A percentile compares a stretch with the other conserved stretches of the same genome.
phyloP scores from a whole-genome alignment of 1,140 invertebrate genomes.

The Venustaconcha ellipsiformis region DNA sequence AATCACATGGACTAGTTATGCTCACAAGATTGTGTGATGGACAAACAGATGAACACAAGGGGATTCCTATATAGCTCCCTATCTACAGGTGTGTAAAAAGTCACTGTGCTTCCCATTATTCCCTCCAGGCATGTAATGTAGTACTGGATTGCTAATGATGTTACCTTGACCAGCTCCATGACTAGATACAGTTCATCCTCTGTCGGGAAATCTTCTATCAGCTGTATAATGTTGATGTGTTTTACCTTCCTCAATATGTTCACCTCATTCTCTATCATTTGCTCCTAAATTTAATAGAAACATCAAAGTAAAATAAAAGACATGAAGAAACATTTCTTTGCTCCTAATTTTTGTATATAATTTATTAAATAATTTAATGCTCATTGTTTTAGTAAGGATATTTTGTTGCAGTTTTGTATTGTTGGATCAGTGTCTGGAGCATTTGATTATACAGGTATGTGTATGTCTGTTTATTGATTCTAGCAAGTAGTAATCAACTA shows the following conservation, averaged over 20 bases:
- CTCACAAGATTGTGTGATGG: no score
- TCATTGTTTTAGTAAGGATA: background rate
- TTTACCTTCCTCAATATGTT: conserved; percentile 63
- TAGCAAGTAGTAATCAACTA: no score
- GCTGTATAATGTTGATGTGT: conserved; percentile 66
- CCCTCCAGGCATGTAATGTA: background rate
- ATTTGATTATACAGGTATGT: no score
- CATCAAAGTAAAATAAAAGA: background rate
- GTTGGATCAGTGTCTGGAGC: no score
- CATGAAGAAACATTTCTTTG: background rate
- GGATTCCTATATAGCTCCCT: no score
- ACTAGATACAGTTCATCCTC: conserved; percentile 61
- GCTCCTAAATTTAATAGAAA: conserved; percentile 44
- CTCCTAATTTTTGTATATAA: background rate
- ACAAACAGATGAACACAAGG: no score
- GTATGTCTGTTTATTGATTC: no score
- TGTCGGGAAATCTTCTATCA: conserved; percentile 66
- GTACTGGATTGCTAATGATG: background rate
- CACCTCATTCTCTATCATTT: conserved; percentile 68
- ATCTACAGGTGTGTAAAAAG: no score
- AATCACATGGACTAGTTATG: no score
- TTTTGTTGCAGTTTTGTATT: background rate
- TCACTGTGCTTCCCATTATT: no score
- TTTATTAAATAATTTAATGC: background rate
- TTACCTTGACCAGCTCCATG: conserved; percentile 68